Base-by-base conservation (phyloP, 2,113 vertebrate species). In the Eulemur macaco region DNA sequence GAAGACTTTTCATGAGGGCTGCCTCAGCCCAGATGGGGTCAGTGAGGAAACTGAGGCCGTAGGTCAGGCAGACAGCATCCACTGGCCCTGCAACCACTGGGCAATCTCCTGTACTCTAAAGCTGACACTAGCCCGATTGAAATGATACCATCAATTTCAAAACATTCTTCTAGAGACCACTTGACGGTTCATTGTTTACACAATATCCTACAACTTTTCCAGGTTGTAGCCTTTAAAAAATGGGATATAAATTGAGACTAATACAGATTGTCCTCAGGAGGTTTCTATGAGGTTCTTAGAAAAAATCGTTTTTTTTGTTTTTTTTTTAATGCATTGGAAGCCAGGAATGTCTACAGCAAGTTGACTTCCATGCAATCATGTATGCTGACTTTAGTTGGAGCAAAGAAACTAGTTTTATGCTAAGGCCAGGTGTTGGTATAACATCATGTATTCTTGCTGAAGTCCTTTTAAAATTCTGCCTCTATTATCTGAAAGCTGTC, bases 331-430 rank as follows among this genome's bases (percentile, higher is more conserved):
- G 50, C 31, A 45, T 80, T 94, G 88, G 71, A 92, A n/a, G 82
- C 83, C 50, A 86, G 31, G 20, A 83, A 93, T 86, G 37, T 76
- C 34, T 42, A 6, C 37, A 45, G 54, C 60, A 89, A 68, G 52
- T 76, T 86, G 56, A 56, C 45, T 86, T 42, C 68, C 93, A 11
- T 85, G 27, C 50, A 93, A 95, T 97, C 91, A 50, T 66, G 37
- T 96, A 82, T 86, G 63, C 93, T 80, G 77, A 39, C 47, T 96
- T 95, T 88, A 17, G 34, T 63, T 91, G 76, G 60, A 71, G 68
- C n/a, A 76, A 82, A 86, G 47, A 88, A 76, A 47, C 18, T 78
- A 29, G 3, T 88, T 92, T 92, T 85, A 90, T 54, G 54, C 34
- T 29, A 45, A 93, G 39, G 23, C 29, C 69, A n/a, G n/a, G 12